Evolutionary conservation across 2,113 vertebrate genomes (phyloP), one percentile per base, ranked within the genome.

Genomic region (Anolis sagrei): DNA sequence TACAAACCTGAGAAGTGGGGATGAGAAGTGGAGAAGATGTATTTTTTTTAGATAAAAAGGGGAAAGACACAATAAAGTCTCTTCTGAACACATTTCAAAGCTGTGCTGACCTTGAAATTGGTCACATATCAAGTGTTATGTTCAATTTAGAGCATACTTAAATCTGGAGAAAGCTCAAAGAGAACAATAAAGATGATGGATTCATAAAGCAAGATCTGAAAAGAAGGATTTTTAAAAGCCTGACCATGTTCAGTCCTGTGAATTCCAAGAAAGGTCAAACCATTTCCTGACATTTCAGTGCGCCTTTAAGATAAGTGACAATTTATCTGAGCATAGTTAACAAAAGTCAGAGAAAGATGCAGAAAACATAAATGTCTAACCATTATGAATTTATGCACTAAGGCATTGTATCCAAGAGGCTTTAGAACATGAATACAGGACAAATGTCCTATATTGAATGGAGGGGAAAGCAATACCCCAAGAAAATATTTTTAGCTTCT

Each of bases 161-260:
- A 78, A 78, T 9, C 74, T 78, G 51, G n/a, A 58, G 76, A 34
- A 23, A n/a, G 19, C 76, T 58, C 76, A 78, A 77, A 78, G 51
- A 78, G 18, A 78, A 13, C 76, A 58, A 58, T 58, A 58, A 58
- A 78, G 8, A 13, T 76, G 49, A 76, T 76, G 75, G 75, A 76
- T 76, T 76, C 49, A 76, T 76, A 76, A 76, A 76, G 49, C 14
- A 58, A 58, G 49, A 21, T 78, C 49, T 61, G 21, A 5, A 32
- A 54, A 29, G 75, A 32, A 27, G 58, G 76, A 34, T 78, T 34
- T 19, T 19, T 8, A 58, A 58, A 34, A 54, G 18, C 54, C 14
- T 58, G 76, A n/a, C 48, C 48, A 51, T n/a, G 48, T n/a, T 76
- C 74, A 76, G 25, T 48, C 44, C 18, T 76, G 48, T 49, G 13